Evolutionary conservation across 2,113 vertebrate species (phyloP), one percentile per base, ranked within the genome.

Genomic region (Dunckerocampus dactyliophorus): DNA sequence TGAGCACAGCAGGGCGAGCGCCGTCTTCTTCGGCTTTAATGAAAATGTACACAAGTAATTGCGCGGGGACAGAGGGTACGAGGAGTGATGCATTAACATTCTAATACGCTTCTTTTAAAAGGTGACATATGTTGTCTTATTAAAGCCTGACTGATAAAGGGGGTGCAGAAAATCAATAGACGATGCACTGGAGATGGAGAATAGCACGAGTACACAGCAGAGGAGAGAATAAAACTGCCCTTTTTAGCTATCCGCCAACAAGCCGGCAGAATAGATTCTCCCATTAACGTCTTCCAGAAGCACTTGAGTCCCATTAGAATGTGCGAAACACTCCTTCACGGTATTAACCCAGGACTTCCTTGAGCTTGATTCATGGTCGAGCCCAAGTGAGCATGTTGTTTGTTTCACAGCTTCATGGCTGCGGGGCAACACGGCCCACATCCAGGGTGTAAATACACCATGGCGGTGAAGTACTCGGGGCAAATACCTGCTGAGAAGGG

Each of bases 141-240:
- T 87, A 89, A 73, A 80, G 82, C 70, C 77, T 82, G 86, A 85
- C 80, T 67, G 86, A 89, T 88, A 72, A 83, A 81, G 80, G 69
- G 21, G 52, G 28, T 19, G 12, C 47, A 62, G 47, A 76, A 83
- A 85, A 89, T 90, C 88, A 70, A 88, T 85, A 85, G 75, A 80
- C 66, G 75, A 69, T 69, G 74, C 77, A 76, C 72, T 70, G 63
- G 73, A 71, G 75, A 84, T 74, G 62, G 77, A 67, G 73, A 79
- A 77, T 59, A 63, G 80, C 63, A 65, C 56, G 58, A 78, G 71
- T 67, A 62, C 59, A 20, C 2, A 2, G 65, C 69, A 10, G 64
- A 62, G 66, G 76, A 78, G 63, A 69, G 46, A 82, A 79, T 79
- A 87, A 87, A 77, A 79, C 69, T 74, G 69, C 57, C 69, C 77